These are phyloP conservation scores for Amitus sp. DNA, from an alignment of 2,888 invertebrate species.

Conservation along the genomic window DNA sequence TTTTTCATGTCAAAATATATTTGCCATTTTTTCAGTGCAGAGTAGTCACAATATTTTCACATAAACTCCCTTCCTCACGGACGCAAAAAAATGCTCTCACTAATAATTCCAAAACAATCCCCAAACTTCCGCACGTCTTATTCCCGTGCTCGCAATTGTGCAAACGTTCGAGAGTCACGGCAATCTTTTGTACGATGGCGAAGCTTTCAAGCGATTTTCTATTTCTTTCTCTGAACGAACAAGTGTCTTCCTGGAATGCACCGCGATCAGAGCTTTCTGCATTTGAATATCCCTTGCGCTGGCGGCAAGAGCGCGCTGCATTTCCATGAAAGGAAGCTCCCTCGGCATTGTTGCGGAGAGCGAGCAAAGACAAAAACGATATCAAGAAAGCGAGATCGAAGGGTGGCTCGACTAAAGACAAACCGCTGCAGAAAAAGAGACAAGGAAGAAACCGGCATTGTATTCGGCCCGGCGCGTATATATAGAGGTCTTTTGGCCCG, in stretches of 20 bases:
- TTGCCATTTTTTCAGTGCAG: too few relatives aligned
- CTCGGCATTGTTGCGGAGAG: constrained; percentile 36
- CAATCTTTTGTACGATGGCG: not conserved
- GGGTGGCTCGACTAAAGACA: constrained; percentile 40
- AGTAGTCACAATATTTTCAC: too few relatives aligned
- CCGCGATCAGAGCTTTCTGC: constrained; percentile 20
- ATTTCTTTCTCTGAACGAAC: constrained; percentile 11
- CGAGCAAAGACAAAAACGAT: constrained; percentile 40
- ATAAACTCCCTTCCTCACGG: too few relatives aligned
- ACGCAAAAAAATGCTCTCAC: too few relatives aligned
- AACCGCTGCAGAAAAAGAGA: constrained; percentile 33
- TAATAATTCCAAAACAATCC: constrained; percentile 1
- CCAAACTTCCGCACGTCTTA: not conserved
- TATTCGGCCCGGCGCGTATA: constrained; percentile 56
- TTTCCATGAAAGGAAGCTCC: constrained; percentile 22
- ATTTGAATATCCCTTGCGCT: constrained; percentile 28
- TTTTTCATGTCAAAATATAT: too few relatives aligned
- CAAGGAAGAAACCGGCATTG: constrained; percentile 55
- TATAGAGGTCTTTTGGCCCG: constrained; percentile 60
- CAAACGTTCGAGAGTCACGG: not conserved
- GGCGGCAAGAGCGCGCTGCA: constrained; percentile 3
- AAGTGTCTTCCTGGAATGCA: constrained; percentile 32
- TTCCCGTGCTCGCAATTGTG: constrained; percentile 2
- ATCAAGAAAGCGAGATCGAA: constrained; percentile 41
- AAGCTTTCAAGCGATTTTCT: not conserved